A percentile compares a stretch with the other conserved stretches of the same genome.
Evolutionary conservation across 2,113 vertebrate species (phyloP).

Genomic region (Psammodynastes pulverulentus): DNA sequence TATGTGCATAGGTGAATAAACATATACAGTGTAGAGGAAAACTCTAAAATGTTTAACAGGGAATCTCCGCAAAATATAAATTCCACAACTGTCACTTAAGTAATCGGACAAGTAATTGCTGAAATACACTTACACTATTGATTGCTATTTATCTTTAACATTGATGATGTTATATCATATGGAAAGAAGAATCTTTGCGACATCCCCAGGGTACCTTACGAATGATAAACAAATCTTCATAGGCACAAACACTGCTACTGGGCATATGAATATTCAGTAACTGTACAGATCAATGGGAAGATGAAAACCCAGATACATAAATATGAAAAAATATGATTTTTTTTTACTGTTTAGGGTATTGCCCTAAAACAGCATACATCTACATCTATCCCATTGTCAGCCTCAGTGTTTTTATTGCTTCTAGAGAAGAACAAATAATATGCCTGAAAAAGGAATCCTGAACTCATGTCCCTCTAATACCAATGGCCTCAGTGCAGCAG

Average conservation of each 20-base stretch:
- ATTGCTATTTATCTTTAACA: background rate
- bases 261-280: background rate
- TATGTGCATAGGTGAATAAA: background rate
- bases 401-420: background rate
- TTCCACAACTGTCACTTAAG: background rate
- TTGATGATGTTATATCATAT: background rate
- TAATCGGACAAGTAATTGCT: background rate
- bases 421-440: slow-evolving; percentile 8
- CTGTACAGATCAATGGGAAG: slow-evolving; percentile 8
- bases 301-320: background rate
- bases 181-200: background rate
- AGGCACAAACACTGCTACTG: background rate
- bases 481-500: slow-evolving; percentile 21
- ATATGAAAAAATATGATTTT: background rate
- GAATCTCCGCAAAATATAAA: background rate
- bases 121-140: background rate
- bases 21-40: background rate
- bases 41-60: background rate
- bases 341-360: background rate
- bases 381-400: background rate
- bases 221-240: background rate
- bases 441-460: slow-evolving; percentile 3
- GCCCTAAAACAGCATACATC: background rate
- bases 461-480: slow-evolving; percentile 30
- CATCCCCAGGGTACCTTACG: background rate